Evolutionary conservation across 2,113 vertebrate genomes (phyloP).

Genomic region (Butorides virescens): DNA sequence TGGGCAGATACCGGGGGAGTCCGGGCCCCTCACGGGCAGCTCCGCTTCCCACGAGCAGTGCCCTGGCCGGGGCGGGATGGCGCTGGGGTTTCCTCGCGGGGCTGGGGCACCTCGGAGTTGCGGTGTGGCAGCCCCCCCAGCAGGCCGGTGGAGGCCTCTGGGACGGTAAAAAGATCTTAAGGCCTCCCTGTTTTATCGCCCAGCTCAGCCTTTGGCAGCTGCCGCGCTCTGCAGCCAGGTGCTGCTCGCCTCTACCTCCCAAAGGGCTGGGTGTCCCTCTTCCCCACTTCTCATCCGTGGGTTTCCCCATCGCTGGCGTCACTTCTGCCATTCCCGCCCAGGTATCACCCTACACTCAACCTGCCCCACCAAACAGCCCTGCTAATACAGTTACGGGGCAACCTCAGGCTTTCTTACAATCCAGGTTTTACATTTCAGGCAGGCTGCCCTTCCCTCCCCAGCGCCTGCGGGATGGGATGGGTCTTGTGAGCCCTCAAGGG

Average conservation of each 20-base stretch:
- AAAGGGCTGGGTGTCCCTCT: background rate
- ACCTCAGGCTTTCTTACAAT: background rate
- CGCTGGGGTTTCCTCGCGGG: too few species aligned
- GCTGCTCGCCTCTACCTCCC: background rate
- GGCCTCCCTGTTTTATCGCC: rapidly evolving
- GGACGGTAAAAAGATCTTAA: too few species aligned
- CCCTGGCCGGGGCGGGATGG: background rate
- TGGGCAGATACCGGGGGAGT: background rate
- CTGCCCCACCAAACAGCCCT: background rate
- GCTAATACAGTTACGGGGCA: rapidly evolving
- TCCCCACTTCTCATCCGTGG: rapidly evolving
- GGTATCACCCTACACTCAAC: background rate
- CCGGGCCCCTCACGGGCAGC: background rate
- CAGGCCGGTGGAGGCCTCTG: background rate
- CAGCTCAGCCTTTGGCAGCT: background rate
- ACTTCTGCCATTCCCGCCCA: background rate
- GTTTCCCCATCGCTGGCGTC: rapidly evolving
- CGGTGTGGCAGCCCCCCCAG: background rate
- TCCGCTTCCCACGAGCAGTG: background rate
- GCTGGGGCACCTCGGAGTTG: too few species aligned
- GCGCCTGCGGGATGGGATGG: rapidly evolving
- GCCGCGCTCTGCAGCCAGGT: rapidly evolving
- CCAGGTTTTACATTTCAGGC: background rate
- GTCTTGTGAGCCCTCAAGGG: background rate
- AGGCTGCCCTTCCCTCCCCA: background rate